phyloP scores from a whole-genome alignment of 2,888 invertebrate genomes.

The Macrophya annulata region DNA sequence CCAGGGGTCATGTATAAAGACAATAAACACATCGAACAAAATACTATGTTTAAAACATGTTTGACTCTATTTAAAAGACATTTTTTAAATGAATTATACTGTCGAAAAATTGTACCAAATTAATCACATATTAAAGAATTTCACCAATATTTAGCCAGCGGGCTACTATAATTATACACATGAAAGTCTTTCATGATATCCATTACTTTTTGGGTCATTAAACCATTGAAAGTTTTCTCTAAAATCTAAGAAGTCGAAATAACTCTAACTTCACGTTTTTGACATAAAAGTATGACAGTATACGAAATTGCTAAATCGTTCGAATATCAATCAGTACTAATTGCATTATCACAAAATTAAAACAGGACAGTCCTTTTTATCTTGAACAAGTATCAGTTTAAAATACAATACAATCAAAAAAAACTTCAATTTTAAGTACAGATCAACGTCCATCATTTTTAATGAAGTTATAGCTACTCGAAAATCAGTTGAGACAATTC shows the following conservation, averaged over 20 bases:
- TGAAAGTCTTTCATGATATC: neutral
- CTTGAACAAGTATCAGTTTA: neutral
- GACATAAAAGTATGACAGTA: neutral
- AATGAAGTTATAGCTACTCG: neutral
- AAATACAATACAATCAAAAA: neutral
- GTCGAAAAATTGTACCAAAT: neutral
- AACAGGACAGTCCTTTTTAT: neutral
- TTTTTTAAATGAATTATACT: neutral
- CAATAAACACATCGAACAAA: neutral
- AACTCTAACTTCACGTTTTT: neutral
- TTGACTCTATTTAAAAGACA: constrained; percentile 7
- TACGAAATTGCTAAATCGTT: too few species aligned
- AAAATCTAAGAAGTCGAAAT: neutral
- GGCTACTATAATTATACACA: neutral
- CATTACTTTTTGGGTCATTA: neutral
- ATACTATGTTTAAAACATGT: neutral
- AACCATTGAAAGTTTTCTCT: neutral
- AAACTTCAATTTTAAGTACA: too few species aligned
- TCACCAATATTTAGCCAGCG: neutral
- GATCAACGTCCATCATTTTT: neutral
- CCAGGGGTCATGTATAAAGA: neutral
- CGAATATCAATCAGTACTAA: too few species aligned
- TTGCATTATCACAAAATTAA: too few species aligned
- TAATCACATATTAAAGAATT: neutral
- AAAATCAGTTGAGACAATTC: neutral